A percentile compares a stretch with the other conserved stretches of the same genome.
phyloP scores from a whole-genome alignment of 2,888 invertebrate species.

The Eilema caniola region DNA sequence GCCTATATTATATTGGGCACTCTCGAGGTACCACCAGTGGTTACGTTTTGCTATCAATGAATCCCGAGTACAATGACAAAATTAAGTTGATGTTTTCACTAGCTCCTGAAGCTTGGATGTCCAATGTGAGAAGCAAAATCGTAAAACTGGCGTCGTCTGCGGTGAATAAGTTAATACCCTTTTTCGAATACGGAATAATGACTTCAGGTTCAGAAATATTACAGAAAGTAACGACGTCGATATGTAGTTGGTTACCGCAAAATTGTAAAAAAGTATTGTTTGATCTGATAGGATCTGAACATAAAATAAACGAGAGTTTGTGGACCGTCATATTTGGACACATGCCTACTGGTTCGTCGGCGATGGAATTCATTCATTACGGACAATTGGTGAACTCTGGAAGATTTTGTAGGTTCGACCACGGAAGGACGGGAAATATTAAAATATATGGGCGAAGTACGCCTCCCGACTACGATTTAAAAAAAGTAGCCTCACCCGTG shows the following conservation, averaged over 20 bases:
- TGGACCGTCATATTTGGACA: conserved; percentile 88
- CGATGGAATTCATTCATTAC: conserved; percentile 81
- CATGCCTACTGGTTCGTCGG: conserved; percentile 87
- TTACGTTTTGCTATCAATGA: conserved; percentile 85
- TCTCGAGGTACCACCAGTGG: conserved; percentile 72
- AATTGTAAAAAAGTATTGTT: conserved; percentile 64
- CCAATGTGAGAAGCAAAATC: conserved; percentile 73
- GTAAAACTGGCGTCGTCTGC: conserved; percentile 66
- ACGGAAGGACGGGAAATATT: conserved; percentile 60
- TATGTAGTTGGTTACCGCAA: conserved; percentile 58
- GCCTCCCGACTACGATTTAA: conserved; percentile 73
- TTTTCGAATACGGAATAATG: conserved; percentile 57
- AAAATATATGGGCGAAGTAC: conserved; percentile 74
- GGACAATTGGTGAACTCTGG: conserved; percentile 71
- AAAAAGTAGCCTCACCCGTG: conserved; percentile 61
- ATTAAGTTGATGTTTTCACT: conserved; percentile 85
- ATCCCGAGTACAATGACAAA: conserved; percentile 86
- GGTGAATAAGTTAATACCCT: conserved; percentile 51
- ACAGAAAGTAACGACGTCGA: conserved; percentile 55
- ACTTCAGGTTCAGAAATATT: conserved; percentile 62
- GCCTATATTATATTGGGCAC: conserved; percentile 90
- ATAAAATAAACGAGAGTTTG: conserved; percentile 75
- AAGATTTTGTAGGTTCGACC: conserved; percentile 72
- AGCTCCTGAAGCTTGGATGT: conserved; percentile 87
- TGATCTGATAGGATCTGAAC: conserved; percentile 61